phyloP scores from a whole-genome alignment of 2,113 vertebrate genomes.

The Zootoca vivipara region DNA sequence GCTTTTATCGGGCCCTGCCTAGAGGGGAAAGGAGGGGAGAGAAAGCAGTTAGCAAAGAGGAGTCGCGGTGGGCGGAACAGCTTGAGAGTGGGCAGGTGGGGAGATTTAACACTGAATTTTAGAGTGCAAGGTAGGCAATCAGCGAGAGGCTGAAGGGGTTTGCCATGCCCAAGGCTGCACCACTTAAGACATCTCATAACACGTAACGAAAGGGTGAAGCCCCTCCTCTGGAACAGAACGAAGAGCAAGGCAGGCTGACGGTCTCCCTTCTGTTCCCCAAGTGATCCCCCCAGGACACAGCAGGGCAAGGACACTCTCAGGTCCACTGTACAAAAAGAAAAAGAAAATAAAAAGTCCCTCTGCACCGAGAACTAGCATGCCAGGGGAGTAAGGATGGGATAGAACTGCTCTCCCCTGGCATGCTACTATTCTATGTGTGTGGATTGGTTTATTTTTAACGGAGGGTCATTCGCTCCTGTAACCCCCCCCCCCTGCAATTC shows the following conservation, averaged over 20 bases:
- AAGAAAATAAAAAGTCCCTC: background rate
- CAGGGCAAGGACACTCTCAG: background rate
- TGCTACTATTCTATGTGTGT: background rate
- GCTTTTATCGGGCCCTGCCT: conserved; percentile 90
- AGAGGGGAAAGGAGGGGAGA: conserved; percentile 42
- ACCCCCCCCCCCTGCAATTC: background rate
- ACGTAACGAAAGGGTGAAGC: background rate
- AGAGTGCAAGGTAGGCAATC: background rate
- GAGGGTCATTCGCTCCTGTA: background rate
- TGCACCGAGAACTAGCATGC: background rate
- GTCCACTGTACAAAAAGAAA: too few relatives aligned
- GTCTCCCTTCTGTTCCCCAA: too few relatives aligned
- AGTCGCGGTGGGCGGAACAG: background rate
- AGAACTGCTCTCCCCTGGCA: background rate
- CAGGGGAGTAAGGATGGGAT: background rate
- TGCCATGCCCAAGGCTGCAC: too few relatives aligned
- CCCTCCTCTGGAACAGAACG: background rate
- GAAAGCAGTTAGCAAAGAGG: conserved; percentile 38
- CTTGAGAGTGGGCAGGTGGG: background rate
- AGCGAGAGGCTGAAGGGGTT: background rate
- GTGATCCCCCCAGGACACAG: background rate
- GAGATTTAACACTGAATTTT: background rate
- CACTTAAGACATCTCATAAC: background rate
- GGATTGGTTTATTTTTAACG: too few relatives aligned
- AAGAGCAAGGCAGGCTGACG: background rate